Base-by-base conservation (phyloP, 1,140 invertebrate genomes). In the Aphelenchoides fujianensis region DNA sequence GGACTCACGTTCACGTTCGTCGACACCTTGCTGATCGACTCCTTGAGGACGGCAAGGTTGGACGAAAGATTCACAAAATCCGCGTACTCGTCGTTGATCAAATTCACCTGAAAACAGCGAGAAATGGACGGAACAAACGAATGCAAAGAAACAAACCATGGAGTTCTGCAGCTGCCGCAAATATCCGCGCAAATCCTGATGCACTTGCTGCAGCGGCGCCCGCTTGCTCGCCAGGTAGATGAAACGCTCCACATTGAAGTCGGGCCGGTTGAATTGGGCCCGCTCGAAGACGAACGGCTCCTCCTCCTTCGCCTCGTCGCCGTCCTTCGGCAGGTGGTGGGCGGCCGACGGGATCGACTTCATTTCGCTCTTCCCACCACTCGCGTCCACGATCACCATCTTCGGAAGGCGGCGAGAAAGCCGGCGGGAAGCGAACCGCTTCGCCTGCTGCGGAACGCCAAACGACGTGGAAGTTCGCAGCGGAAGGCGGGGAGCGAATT, bases 51-150 rank as follows among this genome's bases (percentile, higher is more conserved):
- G 68, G 88, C 93, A 72, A 97, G 86, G 86, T 94, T 95, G 27
- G 92, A 92, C 32, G 94, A 96, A 41, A 97, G 86, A 86, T 94
- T 95, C 3, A 97, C 93, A 88, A 97, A 97, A 85, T 97, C 94
- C 1, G 91, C 91, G 87, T 97, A 97, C 84, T 97, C 94, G 84
- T 94, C 92, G 85, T 97, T 97, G 69, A 97, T 96, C 0, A 97
- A 87, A 86, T 97, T 93, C 73, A 68, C 66, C 61, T 48, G 23
- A 48, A 48, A 48, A 12, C 12, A 48, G 12, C 41, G 12, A 12
- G 41, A 48, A 48, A 16, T 23, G 12, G 23, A 48, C 12, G 41
- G 12, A 59, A 59, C 55, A 16, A 23, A 97, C 41, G 41, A 48
- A 48, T 48, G 12, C 41, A 48, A 48, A 48, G 41, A 12, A 59